Conservation (phyloP, 2,888 invertebrate species). For the Dryococelus australis region DNA sequence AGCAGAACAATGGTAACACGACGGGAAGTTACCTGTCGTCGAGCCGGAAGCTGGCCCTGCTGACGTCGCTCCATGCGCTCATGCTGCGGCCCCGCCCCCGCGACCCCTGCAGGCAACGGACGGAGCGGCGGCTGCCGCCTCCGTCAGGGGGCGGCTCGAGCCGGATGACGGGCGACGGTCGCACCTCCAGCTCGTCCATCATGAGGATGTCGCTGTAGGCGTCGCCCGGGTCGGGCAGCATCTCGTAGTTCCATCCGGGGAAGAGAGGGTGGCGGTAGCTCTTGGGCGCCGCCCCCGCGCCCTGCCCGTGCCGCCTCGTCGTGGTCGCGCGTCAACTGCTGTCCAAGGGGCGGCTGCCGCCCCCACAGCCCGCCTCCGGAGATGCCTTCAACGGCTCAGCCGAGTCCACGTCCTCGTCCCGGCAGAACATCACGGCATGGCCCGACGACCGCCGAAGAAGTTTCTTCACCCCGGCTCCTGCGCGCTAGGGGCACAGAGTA, state of each 20-base stretch:
- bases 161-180: slow-evolving; percentile 55
- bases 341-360: not conserved
- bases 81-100: slow-evolving; percentile 68
- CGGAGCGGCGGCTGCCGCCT: slow-evolving; percentile 49
- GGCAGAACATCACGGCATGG: not conserved
- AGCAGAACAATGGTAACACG: too few species aligned
- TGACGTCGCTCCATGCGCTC: slow-evolving; percentile 90
- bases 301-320: not conserved
- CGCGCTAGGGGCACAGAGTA: not conserved
- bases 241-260: slow-evolving; percentile 58
- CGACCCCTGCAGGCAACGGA: slow-evolving; percentile 57
- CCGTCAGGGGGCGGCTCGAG: slow-evolving; percentile 70
- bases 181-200: slow-evolving; percentile 42
- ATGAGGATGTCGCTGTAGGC: slow-evolving; percentile 43
- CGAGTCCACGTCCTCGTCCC: not conserved
- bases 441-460: not conserved
- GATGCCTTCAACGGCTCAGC: slow-evolving; percentile 9
- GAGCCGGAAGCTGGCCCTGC: slow-evolving; percentile 81
- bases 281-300: slow-evolving; percentile 34
- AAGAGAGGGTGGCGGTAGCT: slow-evolving; percentile 44
- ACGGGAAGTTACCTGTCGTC: slow-evolving; percentile 71
- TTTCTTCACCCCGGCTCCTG: not conserved
- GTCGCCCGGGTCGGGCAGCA: slow-evolving; percentile 57
- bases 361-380: slow-evolving; percentile 19
- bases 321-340: not conserved